A percentile compares a stretch with the other conserved stretches of the same genome.
phyloP scores from a whole-genome alignment of 2,797 vertebrate genomes.

The Parauchenoglanis punctatus region DNA sequence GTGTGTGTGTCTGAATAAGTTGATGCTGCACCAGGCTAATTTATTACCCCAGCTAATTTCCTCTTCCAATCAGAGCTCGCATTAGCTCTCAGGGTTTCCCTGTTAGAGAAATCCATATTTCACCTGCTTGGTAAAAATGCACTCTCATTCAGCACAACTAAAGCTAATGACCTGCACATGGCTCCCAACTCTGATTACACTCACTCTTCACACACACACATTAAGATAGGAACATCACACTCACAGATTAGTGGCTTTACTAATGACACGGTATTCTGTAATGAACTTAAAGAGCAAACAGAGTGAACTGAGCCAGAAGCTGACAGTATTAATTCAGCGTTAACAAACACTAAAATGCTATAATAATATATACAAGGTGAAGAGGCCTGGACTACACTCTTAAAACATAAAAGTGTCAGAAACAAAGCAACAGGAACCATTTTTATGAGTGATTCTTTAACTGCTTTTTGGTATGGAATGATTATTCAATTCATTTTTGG shows the following conservation, averaged over 20 bases:
- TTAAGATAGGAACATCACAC: neutral
- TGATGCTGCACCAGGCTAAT: conserved; percentile 37
- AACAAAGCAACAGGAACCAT: neutral
- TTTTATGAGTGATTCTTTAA: neutral
- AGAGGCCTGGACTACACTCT: neutral
- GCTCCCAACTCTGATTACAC: conserved; percentile 29
- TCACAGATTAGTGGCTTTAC: neutral
- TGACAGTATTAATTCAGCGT: neutral
- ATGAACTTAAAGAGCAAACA: neutral
- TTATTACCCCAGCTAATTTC: conserved; percentile 56
- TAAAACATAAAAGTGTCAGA: neutral
- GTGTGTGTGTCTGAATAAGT: conserved; percentile 3
- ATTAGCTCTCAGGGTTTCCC: conserved; percentile 45
- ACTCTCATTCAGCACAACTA: conserved; percentile 21
- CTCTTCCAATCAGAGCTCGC: conserved; percentile 50
- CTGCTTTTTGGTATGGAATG: neutral
- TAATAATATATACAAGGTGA: neutral
- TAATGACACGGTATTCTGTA: neutral
- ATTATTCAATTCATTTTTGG: neutral
- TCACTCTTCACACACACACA: neutral
- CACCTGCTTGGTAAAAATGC: conserved; percentile 31
- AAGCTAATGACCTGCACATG: conserved; percentile 20
- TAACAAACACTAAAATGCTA: neutral
- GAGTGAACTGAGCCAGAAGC: neutral
- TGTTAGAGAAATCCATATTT: conserved; percentile 46